Conservation (phyloP, 2,888 invertebrate species). For the Coenonympha glycerion region DNA sequence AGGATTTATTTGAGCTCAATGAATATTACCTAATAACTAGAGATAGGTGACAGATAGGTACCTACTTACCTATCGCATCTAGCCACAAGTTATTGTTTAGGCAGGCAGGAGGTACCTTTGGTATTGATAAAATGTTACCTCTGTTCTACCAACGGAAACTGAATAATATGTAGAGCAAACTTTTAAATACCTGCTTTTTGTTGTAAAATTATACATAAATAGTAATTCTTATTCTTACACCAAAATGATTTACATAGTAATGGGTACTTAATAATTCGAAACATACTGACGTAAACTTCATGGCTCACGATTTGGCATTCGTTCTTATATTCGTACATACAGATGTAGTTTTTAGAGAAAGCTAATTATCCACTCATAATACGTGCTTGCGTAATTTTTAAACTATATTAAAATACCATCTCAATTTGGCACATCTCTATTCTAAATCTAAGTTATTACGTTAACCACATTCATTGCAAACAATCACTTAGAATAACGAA, state of each 20-base stretch:
- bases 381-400: conserved; percentile 43
- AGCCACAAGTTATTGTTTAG: too few relatives aligned
- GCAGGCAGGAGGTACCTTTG: too few relatives aligned
- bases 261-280: neutral
- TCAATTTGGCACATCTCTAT: neutral
- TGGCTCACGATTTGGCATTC: conserved; percentile 50
- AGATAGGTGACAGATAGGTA: too few relatives aligned
- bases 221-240: neutral
- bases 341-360: conserved; percentile 59
- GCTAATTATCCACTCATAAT: conserved; percentile 46
- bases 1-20: too few relatives aligned
- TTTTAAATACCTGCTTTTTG: neutral
- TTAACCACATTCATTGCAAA: conserved; percentile 4
- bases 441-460: conserved; percentile 11
- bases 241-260: neutral
- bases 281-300: conserved; percentile 46
- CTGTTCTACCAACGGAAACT: neutral
- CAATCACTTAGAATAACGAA: conserved; percentile 1
- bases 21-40: too few relatives aligned
- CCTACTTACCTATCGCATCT: too few relatives aligned
- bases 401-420: conserved; percentile 24
- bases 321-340: conserved; percentile 48
- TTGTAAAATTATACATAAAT: neutral
- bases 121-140: too few relatives aligned
- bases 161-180: too few relatives aligned